These are phyloP conservation scores for Scaptodrosophila lebanonensis DNA, from an alignment of 1,140 invertebrate genomes.

Conservation along the genomic window DNA sequence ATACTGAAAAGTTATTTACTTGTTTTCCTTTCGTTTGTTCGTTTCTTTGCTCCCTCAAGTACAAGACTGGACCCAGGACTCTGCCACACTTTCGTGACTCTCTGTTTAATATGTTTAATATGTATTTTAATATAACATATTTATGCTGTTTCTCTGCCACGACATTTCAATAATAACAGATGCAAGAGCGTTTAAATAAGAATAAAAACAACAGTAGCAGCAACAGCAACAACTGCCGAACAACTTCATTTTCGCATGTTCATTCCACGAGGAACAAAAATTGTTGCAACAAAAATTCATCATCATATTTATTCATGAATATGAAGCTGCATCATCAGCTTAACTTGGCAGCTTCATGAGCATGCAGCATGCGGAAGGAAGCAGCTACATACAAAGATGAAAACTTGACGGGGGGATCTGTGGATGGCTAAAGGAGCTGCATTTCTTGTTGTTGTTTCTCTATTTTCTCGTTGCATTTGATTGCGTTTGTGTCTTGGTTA, in stretches of 20 bases:
- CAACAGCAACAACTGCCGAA: constrained; percentile 3
- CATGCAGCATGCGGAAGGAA: constrained; percentile 45
- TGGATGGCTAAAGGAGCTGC: constrained; percentile 1
- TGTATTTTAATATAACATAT: no score
- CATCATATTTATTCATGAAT: constrained; percentile 57
- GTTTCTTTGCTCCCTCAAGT: no score
- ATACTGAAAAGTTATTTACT: constrained; percentile 20
- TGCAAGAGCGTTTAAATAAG: no score
- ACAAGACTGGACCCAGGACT: no score
- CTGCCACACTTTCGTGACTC: no score
- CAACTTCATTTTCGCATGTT: constrained; percentile 41
- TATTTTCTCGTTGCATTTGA: constrained; percentile 43
- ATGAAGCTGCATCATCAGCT: constrained; percentile 47
- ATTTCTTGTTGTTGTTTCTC: constrained; percentile 4
- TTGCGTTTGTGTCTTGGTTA: constrained; percentile 66
- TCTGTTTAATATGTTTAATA: no score
- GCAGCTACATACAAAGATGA: constrained; percentile 10
- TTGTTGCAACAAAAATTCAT: constrained; percentile 10
- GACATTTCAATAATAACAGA: no score
- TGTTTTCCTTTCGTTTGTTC: neutral
- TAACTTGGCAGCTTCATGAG: constrained; percentile 63
- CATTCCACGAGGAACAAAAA: neutral
- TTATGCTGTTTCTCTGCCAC: no score
- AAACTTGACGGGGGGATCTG: neutral
- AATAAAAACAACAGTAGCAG: no score